A percentile compares a stretch with the other conserved stretches of the same genome.
Evolutionary conservation across 2,797 vertebrate species (phyloP).

Genomic region (Enteromius fasciolatus): DNA sequence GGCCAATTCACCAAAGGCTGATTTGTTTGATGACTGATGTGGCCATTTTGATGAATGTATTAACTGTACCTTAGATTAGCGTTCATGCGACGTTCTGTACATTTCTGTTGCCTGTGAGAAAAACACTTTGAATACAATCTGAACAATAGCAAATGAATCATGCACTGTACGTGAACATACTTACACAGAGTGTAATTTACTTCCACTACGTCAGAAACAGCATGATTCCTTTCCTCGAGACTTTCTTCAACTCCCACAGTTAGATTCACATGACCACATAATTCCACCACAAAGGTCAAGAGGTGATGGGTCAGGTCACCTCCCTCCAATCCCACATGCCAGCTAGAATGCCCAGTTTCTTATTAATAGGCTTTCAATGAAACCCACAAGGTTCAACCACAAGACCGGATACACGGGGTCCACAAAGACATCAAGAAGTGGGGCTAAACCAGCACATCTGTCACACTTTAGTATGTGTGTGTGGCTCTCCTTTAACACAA

Average conservation of each 20-base stretch:
- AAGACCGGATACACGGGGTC: slow-evolving; percentile 50
- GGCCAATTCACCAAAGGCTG: neutral
- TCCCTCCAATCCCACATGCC: slow-evolving; percentile 36
- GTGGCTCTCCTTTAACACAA: neutral
- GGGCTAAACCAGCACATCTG: slow-evolving; percentile 16
- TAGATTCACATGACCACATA: slow-evolving; percentile 50
- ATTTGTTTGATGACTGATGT: slow-evolving; percentile 9
- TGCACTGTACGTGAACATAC: slow-evolving; percentile 21
- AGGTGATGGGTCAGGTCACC: slow-evolving; percentile 45
- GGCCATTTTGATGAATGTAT: slow-evolving; percentile 23
- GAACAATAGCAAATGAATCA: slow-evolving; percentile 22
- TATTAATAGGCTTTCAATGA: slow-evolving; percentile 50
- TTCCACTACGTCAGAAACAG: neutral
- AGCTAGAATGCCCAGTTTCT: slow-evolving; percentile 29
- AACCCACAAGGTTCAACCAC: slow-evolving; percentile 46
- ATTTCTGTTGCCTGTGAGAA: slow-evolving; percentile 18
- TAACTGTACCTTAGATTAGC: slow-evolving; percentile 3
- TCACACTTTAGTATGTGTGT: slow-evolving; percentile 5
- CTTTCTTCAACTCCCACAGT: slow-evolving; percentile 34
- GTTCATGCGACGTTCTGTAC: neutral
- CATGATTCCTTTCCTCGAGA: slow-evolving; percentile 8
- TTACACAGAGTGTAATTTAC: slow-evolving; percentile 1
- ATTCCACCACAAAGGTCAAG: slow-evolving; percentile 44
- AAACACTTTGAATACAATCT: neutral
- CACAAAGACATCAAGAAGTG: slow-evolving; percentile 12